Evolutionary conservation across 2,888 invertebrate genomes (phyloP).

Genomic region (Drepanosiphum platanoidis): DNA sequence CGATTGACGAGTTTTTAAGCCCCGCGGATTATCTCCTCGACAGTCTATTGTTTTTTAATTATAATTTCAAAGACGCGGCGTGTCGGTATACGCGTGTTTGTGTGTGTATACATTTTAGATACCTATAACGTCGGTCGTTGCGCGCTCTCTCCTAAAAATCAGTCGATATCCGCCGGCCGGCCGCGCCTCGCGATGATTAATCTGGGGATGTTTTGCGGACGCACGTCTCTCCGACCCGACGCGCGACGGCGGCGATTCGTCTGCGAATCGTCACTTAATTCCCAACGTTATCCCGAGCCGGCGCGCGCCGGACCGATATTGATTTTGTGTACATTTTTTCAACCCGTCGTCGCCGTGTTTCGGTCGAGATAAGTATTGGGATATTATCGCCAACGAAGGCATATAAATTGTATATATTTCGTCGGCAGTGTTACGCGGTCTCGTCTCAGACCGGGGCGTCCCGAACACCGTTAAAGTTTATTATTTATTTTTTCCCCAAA

Average conservation of each 20-base stretch:
- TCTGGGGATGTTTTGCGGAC: not conserved
- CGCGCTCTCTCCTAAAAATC: not conserved
- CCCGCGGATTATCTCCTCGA: not conserved
- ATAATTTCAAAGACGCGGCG: constrained; percentile 4
- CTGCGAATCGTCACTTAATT: not conserved
- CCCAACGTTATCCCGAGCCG: not conserved
- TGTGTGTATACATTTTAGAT: not conserved
- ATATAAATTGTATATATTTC: too few relatives aligned
- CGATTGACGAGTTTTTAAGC: constrained; percentile 44
- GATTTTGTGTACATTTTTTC: not conserved
- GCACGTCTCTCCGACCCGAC: not conserved
- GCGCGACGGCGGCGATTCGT: not conserved
- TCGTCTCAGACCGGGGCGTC: too few relatives aligned
- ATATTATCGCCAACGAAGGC: not conserved
- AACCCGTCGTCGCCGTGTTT: not conserved
- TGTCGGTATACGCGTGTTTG: not conserved
- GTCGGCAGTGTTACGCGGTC: too few relatives aligned
- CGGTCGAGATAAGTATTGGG: not conserved
- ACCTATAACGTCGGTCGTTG: not conserved
- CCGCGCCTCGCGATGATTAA: not conserved
- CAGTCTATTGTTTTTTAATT: constrained; percentile 44
- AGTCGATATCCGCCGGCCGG: not conserved
- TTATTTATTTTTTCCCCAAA: too few relatives aligned
- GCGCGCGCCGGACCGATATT: not conserved
- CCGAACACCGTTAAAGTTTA: too few relatives aligned